Base-by-base conservation (phyloP, 1,140 invertebrate species). In the Microplitis demolitor region DNA sequence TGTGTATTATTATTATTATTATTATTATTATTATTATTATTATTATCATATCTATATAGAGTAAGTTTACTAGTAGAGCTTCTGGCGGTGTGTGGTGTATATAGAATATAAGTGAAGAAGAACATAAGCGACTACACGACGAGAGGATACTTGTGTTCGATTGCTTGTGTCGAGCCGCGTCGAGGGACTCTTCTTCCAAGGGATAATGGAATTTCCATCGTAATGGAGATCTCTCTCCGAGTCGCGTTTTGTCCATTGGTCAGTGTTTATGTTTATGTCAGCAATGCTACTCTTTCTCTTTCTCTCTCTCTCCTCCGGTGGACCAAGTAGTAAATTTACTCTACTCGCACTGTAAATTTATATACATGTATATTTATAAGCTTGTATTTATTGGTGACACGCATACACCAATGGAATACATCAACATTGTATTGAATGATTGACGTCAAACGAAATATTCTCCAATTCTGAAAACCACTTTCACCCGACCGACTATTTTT, bases 171-270 rank as follows among this genome's bases (percentile, higher is more conserved):
- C 37, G 62, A 71, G 62, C 39, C 39, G 53, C 61, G 61, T 71
- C 69, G 60, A 71, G 68, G 58, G 68, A 70, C 69, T 63, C 69
- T 71, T 71, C 69, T 71, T 71, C 51, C 60, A 34, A 39, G 62
- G 70, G 62, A 71, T 71, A 71, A 71, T 71, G 70, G 70, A 71
- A 71, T 71, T 71, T 71, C 70, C 70, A 71, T 71, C 70, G 70
- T 71, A 71, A 71, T 71, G 70, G 70, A 71, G 70, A 71, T 71
- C 70, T 66, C 70, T 56, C 70, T 45, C 39, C 39, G 11, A 66
- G 33, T n/a, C 62, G 70, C 37, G 62, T 71, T 71, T 71, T 71
- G 70, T 71, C 61, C 70, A 50, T 64, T 71, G 70, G 70, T 71
- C 70, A 71, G 62, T 66, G 51, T 54, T 63, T 37, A 60, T 69